Conservation (phyloP, 2,888 invertebrate species). For the Cheilosia vernalis region DNA sequence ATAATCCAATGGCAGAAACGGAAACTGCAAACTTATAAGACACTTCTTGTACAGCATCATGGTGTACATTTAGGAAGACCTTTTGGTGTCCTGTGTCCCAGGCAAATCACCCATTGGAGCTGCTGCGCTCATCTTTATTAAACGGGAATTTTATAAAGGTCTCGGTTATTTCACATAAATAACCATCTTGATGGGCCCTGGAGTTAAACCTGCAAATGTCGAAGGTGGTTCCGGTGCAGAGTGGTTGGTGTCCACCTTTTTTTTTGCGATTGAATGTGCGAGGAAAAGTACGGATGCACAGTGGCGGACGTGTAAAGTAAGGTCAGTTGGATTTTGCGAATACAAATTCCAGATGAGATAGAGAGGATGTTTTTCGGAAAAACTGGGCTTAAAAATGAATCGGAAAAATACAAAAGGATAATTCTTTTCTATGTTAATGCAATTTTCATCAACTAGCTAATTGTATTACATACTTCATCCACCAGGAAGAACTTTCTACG, state of each 20-base stretch:
- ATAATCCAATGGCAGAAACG: conserved; percentile 63
- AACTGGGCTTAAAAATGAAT: too few relatives aligned
- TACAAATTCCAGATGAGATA: not conserved
- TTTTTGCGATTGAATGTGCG: conserved; percentile 7
- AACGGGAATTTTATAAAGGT: conserved; percentile 69
- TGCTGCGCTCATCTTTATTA: conserved; percentile 72
- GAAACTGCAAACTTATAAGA: conserved; percentile 40
- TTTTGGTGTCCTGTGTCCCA: conserved; percentile 16
- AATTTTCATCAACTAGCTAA: too few relatives aligned
- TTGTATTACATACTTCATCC: too few relatives aligned
- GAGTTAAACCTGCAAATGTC: conserved; percentile 39
- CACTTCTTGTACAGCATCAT: conserved; percentile 61
- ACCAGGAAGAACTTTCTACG: too few relatives aligned
- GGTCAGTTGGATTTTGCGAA: not conserved
- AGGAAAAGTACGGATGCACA: conserved; percentile 7
- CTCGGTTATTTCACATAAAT: conserved; percentile 73
- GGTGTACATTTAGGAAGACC: conserved; percentile 63
- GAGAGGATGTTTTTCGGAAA: too few relatives aligned
- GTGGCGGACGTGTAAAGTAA: not conserved
- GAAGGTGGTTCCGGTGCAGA: conserved; percentile 34
- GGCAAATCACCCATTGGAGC: conserved; percentile 10
- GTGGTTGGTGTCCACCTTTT: conserved; percentile 35
- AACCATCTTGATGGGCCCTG: conserved; percentile 66
- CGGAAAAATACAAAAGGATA: too few relatives aligned
- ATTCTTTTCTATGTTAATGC: too few relatives aligned